These are phyloP conservation scores for Himantopus leucocephalus DNA, from an alignment of 2,113 vertebrate genomes.

Conservation along the genomic window DNA sequence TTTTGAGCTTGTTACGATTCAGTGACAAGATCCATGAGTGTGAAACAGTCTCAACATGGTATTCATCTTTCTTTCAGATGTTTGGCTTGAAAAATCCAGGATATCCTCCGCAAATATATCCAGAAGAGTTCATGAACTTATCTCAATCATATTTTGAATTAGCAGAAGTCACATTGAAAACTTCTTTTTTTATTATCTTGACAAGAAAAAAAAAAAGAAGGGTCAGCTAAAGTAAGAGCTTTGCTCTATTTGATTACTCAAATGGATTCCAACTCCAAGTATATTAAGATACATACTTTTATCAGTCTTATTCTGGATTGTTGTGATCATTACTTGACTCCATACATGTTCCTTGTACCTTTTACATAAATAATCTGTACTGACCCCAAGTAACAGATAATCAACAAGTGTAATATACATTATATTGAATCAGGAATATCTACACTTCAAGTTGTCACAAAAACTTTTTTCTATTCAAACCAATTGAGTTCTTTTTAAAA, in stretches of 20 bases:
- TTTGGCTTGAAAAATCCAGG: conserved; percentile 2
- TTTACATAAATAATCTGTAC: neutral
- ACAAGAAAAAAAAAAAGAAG: neutral
- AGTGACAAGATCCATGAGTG: neutral
- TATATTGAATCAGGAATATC: neutral
- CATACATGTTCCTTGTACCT: neutral
- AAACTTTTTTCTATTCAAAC: neutral
- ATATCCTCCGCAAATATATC: conserved; percentile 35
- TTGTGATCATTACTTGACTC: neutral
- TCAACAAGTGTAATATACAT: neutral
- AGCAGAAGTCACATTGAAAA: neutral
- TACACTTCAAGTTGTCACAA: neutral
- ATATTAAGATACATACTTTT: neutral
- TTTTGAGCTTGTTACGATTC: neutral
- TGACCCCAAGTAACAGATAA: neutral
- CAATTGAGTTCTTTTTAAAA: neutral
- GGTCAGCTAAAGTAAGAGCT: neutral
- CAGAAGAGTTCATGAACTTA: neutral
- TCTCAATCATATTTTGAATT: neutral
- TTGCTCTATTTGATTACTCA: neutral
- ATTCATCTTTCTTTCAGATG: neutral
- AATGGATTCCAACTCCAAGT: neutral
- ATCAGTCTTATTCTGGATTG: neutral
- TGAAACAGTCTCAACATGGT: neutral
- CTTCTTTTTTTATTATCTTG: neutral